Percentiles rank a stretch among this genome's conserved stretches.
Conservation (phyloP, 2,888 invertebrate species). For the Hipparchia sbordonii region DNA sequence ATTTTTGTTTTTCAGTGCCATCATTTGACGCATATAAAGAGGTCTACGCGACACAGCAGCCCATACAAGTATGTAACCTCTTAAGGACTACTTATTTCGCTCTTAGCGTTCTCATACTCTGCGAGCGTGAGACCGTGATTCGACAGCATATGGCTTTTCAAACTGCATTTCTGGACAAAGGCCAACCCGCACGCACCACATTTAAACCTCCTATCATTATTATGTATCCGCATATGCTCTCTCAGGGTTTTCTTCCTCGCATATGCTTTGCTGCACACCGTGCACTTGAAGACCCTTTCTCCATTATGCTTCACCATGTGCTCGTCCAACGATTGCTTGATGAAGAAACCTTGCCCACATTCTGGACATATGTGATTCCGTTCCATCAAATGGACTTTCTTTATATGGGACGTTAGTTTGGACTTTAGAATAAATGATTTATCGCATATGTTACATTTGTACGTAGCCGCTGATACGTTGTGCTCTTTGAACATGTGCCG, state of each 20-base stretch:
- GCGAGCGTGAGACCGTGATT: slow-evolving; percentile 67
- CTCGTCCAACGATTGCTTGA: slow-evolving; percentile 68
- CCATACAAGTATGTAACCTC: too few relatives aligned
- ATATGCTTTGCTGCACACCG: slow-evolving; percentile 66
- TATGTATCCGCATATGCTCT: slow-evolving; percentile 75
- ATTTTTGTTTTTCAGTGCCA: too few relatives aligned
- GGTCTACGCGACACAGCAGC: too few relatives aligned
- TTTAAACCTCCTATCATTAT: slow-evolving; percentile 71
- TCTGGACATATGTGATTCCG: slow-evolving; percentile 68
- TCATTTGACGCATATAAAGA: too few relatives aligned
- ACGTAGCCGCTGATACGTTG: slow-evolving; percentile 61
- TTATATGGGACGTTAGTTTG: slow-evolving; percentile 69
- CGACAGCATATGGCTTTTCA: slow-evolving; percentile 72
- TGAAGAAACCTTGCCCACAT: slow-evolving; percentile 71
- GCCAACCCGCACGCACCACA: slow-evolving; percentile 65
- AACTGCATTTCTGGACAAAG: slow-evolving; percentile 68
- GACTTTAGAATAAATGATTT: slow-evolving; percentile 70
- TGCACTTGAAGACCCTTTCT: slow-evolving; percentile 66
- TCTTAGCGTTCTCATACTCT: slow-evolving; percentile 56
- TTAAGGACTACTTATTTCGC: slow-evolving; percentile 36
- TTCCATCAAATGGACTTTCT: slow-evolving; percentile 74
- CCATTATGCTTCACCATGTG: slow-evolving; percentile 76
- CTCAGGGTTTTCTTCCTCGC: slow-evolving; percentile 70
- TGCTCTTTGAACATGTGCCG: slow-evolving; percentile 69
- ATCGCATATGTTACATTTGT: slow-evolving; percentile 73